Percentiles rank a stretch among this genome's conserved stretches.
phyloP scores from a whole-genome alignment of 1,140 invertebrate genomes.

The Bathynomus jamesi region DNA sequence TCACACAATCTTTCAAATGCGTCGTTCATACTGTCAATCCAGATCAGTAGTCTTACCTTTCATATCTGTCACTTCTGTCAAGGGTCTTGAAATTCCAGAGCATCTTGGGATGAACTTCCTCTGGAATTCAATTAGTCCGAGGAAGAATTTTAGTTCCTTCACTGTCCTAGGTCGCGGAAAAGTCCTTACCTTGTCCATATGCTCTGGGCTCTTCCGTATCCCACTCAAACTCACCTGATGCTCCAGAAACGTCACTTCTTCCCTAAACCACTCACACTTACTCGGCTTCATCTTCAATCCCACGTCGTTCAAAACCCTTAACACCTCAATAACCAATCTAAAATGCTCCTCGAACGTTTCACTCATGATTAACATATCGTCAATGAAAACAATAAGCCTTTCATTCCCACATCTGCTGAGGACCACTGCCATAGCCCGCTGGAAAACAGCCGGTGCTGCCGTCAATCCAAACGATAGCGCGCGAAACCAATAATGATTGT shows the following conservation, averaged over 20 bases:
- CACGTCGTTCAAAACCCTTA: neutral
- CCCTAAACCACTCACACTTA: constrained; percentile 5
- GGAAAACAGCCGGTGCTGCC: no score
- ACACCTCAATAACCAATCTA: neutral
- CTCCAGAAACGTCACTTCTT: neutral
- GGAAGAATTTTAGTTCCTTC: constrained; percentile 1
- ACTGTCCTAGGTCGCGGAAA: neutral
- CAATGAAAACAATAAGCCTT: constrained; percentile 1
- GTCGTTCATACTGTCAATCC: neutral
- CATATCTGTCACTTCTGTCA: neutral
- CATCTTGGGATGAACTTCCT: neutral
- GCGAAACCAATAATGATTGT: constrained; percentile 8
- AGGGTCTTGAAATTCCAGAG: neutral
- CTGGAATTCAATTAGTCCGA: neutral
- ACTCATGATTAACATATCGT: constrained; percentile 7
- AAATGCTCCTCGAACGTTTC: constrained; percentile 1
- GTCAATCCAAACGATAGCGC: neutral
- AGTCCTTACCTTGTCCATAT: neutral
- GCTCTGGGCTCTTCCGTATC: neutral
- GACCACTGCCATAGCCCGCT: neutral
- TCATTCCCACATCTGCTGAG: neutral
- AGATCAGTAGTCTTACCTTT: neutral
- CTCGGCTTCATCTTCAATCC: neutral
- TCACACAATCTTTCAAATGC: neutral
- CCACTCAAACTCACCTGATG: neutral